Evolutionary conservation across 2,797 vertebrate species (phyloP).

Genomic region (Myotis planiceps): DNA sequence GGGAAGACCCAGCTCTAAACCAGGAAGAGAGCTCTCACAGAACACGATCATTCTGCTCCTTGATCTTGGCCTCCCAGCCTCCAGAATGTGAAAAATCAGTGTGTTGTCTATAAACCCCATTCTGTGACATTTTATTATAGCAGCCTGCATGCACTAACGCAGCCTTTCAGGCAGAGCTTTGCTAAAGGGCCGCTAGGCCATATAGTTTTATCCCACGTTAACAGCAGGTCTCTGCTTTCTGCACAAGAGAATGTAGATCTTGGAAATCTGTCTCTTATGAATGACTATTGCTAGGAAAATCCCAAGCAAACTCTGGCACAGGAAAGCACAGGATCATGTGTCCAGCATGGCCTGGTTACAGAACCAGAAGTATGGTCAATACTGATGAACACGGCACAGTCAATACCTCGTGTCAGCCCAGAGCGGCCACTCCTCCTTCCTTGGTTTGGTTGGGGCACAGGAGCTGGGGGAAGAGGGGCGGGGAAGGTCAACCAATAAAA

Average conservation of each 20-base stretch:
- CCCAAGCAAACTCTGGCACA: not conserved
- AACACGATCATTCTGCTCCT: not conserved
- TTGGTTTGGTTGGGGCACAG: not conserved
- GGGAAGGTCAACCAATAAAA: not conserved
- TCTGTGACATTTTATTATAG: not conserved
- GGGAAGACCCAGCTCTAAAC: not conserved
- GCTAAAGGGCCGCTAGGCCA: not conserved
- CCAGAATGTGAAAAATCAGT: not conserved
- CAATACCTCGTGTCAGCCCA: not conserved
- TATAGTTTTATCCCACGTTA: not conserved
- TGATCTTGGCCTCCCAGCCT: not conserved
- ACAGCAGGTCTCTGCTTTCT: not conserved
- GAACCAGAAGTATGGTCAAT: not conserved
- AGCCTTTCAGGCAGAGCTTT: not conserved
- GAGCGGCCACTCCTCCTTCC: not conserved
- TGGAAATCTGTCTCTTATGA: not conserved
- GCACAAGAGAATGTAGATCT: not conserved
- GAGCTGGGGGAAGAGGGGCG: fast-evolving
- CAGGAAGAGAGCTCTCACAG: not conserved
- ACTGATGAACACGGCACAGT: not conserved
- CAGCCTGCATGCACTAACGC: not conserved
- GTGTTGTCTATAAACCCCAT: not conserved
- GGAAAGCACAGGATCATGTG: not conserved
- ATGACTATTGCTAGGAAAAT: not conserved
- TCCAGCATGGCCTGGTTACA: not conserved